Conservation (phyloP, 1,140 invertebrate genomes). For the Bombus fervidus region DNA sequence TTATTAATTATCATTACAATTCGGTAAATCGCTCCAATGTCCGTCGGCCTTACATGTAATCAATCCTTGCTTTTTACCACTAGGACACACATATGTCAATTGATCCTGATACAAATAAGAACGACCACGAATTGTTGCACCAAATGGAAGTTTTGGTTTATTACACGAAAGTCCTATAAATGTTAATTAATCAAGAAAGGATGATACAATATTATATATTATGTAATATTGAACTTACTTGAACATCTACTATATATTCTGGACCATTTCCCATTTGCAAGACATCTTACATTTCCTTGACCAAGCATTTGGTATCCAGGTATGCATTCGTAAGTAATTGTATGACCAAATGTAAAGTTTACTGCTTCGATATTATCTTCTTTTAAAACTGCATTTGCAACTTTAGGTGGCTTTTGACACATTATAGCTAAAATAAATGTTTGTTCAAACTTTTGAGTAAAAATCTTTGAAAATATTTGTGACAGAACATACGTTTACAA, state of each 20-base stretch:
- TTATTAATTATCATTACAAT: constrained; percentile 50
- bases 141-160: constrained; percentile 69
- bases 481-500: constrained; percentile 75
- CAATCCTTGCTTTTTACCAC: constrained; percentile 67
- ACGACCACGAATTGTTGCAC: constrained; percentile 78
- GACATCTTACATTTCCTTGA: constrained; percentile 81
- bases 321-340: constrained; percentile 81
- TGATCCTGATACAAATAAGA: constrained; percentile 82
- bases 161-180: constrained; percentile 80
- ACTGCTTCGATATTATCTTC: constrained; percentile 46
- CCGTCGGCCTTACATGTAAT: constrained; percentile 73
- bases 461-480: neutral
- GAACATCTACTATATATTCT: constrained; percentile 83
- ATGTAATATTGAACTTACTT: constrained; percentile 74
- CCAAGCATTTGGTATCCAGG: constrained; percentile 82
- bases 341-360: constrained; percentile 78
- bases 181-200: constrained; percentile 2
- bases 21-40: constrained; percentile 68
- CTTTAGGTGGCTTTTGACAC: constrained; percentile 73
- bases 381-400: constrained; percentile 62
- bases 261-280: constrained; percentile 83
- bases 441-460: constrained; percentile 2
- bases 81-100: constrained; percentile 80
- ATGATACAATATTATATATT: neutral
- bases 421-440: constrained; percentile 69